Percentiles rank a stretch among this genome's conserved stretches.
Conservation (phyloP, 2,888 invertebrate genomes). For the Metallyticus violacea region DNA sequence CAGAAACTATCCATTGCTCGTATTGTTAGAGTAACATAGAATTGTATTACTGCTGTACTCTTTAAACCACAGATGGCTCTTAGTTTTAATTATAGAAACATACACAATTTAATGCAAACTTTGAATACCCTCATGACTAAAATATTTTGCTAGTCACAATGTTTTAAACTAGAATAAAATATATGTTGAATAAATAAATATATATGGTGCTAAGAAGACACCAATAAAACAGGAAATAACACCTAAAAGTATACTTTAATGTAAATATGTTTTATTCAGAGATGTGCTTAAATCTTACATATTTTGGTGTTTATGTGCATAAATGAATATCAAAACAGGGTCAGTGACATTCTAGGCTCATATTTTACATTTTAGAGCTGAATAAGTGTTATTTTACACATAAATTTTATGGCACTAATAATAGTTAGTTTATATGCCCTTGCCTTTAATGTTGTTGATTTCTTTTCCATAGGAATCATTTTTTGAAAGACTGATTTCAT, state of each 20-base stretch:
- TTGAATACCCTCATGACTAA: too few relatives aligned
- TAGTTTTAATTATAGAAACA: too few relatives aligned
- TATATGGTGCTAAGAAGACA: not conserved
- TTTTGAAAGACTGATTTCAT: not conserved
- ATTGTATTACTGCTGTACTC: too few relatives aligned
- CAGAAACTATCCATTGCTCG: too few relatives aligned
- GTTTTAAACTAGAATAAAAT: too few relatives aligned
- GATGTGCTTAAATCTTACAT: not conserved
- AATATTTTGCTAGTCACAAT: too few relatives aligned
- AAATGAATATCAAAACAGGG: not conserved
- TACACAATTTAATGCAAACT: too few relatives aligned
- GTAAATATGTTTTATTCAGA: not conserved
- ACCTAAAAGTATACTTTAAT: not conserved
- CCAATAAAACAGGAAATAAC: not conserved
- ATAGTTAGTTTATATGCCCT: not conserved
- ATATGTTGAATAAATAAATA: too few relatives aligned
- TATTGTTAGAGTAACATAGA: too few relatives aligned
- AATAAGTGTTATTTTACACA: not conserved
- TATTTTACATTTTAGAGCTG: not conserved
- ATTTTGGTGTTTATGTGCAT: not conserved
- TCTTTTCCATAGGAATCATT: not conserved
- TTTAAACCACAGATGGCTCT: too few relatives aligned
- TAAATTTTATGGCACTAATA: not conserved
- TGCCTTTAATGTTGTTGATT: not conserved
- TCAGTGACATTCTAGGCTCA: not conserved